These are phyloP conservation scores for Diabrotica balteata DNA, from an alignment of 2,888 invertebrate genomes.

Conservation along the genomic window DNA sequence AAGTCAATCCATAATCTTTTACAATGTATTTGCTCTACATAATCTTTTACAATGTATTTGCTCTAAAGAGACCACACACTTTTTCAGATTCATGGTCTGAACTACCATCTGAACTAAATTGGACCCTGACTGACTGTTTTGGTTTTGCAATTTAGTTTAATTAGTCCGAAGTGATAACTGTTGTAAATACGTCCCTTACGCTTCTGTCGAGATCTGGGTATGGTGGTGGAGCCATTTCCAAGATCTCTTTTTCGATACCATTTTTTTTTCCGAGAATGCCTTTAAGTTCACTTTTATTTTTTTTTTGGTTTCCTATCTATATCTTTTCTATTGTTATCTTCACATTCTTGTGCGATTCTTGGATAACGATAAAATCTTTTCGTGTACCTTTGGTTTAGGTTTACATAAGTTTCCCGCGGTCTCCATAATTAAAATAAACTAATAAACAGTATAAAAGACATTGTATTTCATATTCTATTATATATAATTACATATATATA, in stretches of 20 bases:
- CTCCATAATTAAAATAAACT: slow-evolving; percentile 24
- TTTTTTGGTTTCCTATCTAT: slow-evolving; percentile 35
- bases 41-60: slow-evolving; percentile 90
- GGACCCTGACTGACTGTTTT: slow-evolving; percentile 92
- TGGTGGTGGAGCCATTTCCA: slow-evolving; percentile 86
- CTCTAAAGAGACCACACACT: slow-evolving; percentile 91
- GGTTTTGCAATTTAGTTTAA: slow-evolving; percentile 95
- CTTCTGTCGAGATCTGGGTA: slow-evolving; percentile 97
- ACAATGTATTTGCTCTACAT: slow-evolving; percentile 95
- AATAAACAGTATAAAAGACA: slow-evolving; percentile 3
- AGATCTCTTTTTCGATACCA: slow-evolving; percentile 32
- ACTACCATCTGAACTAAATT: slow-evolving; percentile 90
- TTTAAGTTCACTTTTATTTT: slow-evolving; percentile 38
- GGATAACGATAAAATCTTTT: slow-evolving; percentile 45
- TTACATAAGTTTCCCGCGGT: too few species aligned
- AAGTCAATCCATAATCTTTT: slow-evolving; percentile 88
- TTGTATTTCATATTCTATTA: slow-evolving; percentile 42
- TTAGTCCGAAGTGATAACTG: slow-evolving; percentile 96
- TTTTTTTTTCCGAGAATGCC: slow-evolving; percentile 34
- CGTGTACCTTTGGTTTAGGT: too few species aligned
- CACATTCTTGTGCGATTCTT: slow-evolving; percentile 39
- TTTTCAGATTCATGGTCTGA: slow-evolving; percentile 94
- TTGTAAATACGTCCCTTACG: slow-evolving; percentile 95
- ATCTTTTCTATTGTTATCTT: slow-evolving; percentile 45
- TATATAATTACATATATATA: too few species aligned